A percentile compares a stretch with the other conserved stretches of the same genome.
Conservation (phyloP, 2,797 vertebrate genomes). For the Thripadectes ignobilis region DNA sequence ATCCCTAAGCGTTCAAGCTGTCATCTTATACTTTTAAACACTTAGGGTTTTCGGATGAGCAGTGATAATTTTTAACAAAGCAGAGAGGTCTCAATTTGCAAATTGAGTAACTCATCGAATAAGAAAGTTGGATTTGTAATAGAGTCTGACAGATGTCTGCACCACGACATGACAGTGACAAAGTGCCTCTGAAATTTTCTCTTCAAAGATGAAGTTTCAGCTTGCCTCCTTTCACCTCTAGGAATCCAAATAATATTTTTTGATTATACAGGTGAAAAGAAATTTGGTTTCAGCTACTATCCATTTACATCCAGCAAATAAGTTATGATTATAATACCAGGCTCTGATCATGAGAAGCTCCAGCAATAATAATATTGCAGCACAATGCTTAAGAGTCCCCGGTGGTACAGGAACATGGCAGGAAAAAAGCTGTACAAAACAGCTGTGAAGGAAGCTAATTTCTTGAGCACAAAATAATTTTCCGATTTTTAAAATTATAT, state of each 20-base stretch:
- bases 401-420: not conserved
- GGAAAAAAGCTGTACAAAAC: not conserved
- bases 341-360: slow-evolving; percentile 9
- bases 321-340: slow-evolving; percentile 45
- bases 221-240: slow-evolving; percentile 66
- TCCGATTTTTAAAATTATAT: not conserved
- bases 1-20: slow-evolving; percentile 54
- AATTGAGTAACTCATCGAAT: slow-evolving; percentile 66
- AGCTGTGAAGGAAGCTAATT: not conserved
- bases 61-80: slow-evolving; percentile 67
- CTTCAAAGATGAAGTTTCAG: slow-evolving; percentile 68
- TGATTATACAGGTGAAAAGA: slow-evolving; percentile 60
- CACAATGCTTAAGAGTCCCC: not conserved
- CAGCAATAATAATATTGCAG: slow-evolving; percentile 20
- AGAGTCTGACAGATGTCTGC: slow-evolving; percentile 61
- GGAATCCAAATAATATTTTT: slow-evolving; percentile 67
- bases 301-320: slow-evolving; percentile 56
- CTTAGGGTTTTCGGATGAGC: slow-evolving; percentile 52
- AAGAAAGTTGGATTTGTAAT: slow-evolving; percentile 66
- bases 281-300: slow-evolving; percentile 56
- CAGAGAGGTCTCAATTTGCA: slow-evolving; percentile 68
- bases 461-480: not conserved
- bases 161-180: slow-evolving; percentile 64
- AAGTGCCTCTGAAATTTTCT: slow-evolving; percentile 70
- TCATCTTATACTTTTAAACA: slow-evolving; percentile 64